Base-by-base conservation (phyloP, 2,797 vertebrate species). In the Chelon labrosus region DNA sequence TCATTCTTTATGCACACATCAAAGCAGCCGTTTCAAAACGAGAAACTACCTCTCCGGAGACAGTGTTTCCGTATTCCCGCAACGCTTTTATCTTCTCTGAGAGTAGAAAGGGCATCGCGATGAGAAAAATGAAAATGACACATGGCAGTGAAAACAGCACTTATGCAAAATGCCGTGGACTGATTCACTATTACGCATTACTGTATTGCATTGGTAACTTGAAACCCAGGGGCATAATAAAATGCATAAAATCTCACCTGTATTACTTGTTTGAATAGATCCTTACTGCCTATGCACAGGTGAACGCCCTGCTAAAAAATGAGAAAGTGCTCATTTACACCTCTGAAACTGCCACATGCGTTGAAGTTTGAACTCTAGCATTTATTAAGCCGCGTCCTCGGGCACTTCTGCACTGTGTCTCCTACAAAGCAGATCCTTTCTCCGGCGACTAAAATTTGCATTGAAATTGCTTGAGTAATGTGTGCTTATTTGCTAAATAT, bases 401-500 rank as follows among this genome's bases (percentile, higher is more conserved):
- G 86, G 79, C 79, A 6, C 22, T 70, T 49, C 41, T 13, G 16
- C 7, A 7, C 52, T 57, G 12, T 74, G 62, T 79, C 52, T 63
- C 63, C 53, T 55, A 61, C 39, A 13, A n/a, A 57, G 54, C 51
- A 63, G 31, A 62, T 80, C 61, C 78, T 75, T 80, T 80, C 62
- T 69, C 60, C 47, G 38, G 44, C 78, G 71, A 75, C 38, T 84
- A 57, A 80, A 65, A 91, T 90, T 85, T 85, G 77, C 63, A 90
- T 85, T 62, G 51, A 88, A 80, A 85, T 83, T 73, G 51, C 17
- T 47, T 86, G 67, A 84, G 76, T 84, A 85, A 84, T 75, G 20
- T 83, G 51, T 75, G 20, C 13, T 73, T 75, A 70, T 90, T 90
- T 89, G 64, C 74, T 77, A 80, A 86, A 79, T 73, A 76, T 66